Evolutionary conservation across 2,113 vertebrate genomes (phyloP), one percentile per base, ranked within the genome.

Genomic region (Apus apus): DNA sequence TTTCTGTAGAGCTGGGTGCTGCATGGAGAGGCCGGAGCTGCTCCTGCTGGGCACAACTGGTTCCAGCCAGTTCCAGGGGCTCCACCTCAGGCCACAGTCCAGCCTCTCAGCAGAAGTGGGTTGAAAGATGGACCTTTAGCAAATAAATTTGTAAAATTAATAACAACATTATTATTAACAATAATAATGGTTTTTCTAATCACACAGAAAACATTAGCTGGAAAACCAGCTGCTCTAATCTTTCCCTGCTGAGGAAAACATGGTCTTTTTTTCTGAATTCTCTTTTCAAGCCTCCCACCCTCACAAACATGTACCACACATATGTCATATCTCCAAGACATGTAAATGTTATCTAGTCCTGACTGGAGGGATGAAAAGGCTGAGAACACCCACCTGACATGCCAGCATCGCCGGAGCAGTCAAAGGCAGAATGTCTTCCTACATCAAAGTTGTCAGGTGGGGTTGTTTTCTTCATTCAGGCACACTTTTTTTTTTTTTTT

Each of bases 1-100:
- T 11, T 3, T 1, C 4, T 5, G 18, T 12, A 27, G 48, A 48
- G 60, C 14, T 15, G 1, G 0, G 3, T 0, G 14, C 53, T 4
- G 7, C 57, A 82, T 87, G 86, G 85, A 11, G 32, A 23, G 34
- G 25, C 1, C 2, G 13, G 17, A 1, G 4, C 23, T 2, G 9
- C 36, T 7, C 2, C 15, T 7, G 3, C 18, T 7, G 2, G 10
- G 16, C 43, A 14, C 2, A 3, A 8, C 17, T 3, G 6, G n/a
- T 74, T 85, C 80, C 1, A 2, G 25, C 17, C 3, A 6, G 38
- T 74, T 85, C 80, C 1, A 2, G 25, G 2, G 1, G 36, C 19
- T 8, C 38, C 72, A 25, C 38, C 25, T 11, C 32, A 20, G 36
- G 36, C n/a, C 38, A 6, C 26, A 5, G 43, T 40, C 23, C 30